These are phyloP conservation scores for Boulengeromyrus knoepffleri DNA, from an alignment of 2,113 vertebrate genomes.

Conservation along the genomic window DNA sequence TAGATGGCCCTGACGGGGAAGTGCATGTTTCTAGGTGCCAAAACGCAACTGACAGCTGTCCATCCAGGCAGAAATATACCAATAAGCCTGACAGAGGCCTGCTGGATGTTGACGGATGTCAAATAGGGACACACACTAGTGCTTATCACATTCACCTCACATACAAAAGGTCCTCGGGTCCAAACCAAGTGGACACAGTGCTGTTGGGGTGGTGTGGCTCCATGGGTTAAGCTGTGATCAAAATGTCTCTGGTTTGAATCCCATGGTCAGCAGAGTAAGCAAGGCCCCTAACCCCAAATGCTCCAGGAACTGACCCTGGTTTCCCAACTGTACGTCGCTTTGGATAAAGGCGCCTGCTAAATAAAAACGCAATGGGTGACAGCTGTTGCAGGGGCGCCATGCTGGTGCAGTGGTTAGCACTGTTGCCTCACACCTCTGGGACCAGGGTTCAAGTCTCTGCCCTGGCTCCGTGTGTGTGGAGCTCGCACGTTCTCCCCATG, in stretches of 20 bases:
- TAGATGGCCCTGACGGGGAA: not conserved
- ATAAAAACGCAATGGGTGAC: not conserved
- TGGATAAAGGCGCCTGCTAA: not conserved
- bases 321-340: not conserved
- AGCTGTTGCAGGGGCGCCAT: not conserved
- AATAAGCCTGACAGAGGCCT: not conserved
- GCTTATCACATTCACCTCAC: not conserved
- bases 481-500: not conserved
- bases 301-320: not conserved
- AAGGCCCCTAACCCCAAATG: not conserved
- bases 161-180: not conserved
- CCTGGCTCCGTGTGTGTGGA: not conserved
- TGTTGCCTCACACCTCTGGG: not conserved
- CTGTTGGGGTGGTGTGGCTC: not conserved
- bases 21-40: not conserved
- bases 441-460: not conserved
- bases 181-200: not conserved
- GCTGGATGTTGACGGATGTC: not conserved
- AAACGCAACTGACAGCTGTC: not conserved
- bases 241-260: not conserved
- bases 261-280: not conserved
- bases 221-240: not conserved
- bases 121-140: not conserved
- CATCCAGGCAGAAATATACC: not conserved
- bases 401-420: not conserved